Evolutionary conservation across 1,140 invertebrate species (phyloP).

Genomic region (Caenorhabditis remanei): DNA sequence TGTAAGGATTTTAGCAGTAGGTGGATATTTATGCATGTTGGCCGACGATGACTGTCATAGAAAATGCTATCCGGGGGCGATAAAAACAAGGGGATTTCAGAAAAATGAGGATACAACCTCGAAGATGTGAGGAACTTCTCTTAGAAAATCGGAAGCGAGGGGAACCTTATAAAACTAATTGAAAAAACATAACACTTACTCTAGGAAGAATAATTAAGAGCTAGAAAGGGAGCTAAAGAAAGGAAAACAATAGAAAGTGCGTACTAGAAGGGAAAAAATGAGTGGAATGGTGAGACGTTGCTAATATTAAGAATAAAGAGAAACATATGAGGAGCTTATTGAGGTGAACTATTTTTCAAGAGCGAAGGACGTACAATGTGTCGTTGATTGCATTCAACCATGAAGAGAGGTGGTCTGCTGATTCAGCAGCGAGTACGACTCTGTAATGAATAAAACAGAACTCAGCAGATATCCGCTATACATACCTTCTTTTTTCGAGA

Average conservation of each 20-base stretch:
- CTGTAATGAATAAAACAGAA: background rate
- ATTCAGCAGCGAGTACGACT: slow-evolving; percentile 19
- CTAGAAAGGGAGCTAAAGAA: background rate
- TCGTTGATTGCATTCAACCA: slow-evolving; percentile 48
- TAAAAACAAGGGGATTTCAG: slow-evolving; percentile 1
- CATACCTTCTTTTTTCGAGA: slow-evolving; percentile 23
- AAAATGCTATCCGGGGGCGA: background rate
- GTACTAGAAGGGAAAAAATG: background rate
- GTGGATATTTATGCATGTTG: too few species aligned
- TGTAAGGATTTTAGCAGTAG: background rate
- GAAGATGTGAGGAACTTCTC: background rate
- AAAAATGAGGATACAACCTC: background rate
- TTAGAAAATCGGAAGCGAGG: background rate
- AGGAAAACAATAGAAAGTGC: background rate
- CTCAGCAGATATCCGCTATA: too few species aligned
- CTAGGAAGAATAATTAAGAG: background rate
- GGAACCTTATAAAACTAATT: slow-evolving; percentile 16
- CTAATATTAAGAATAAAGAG: slow-evolving; percentile 32
- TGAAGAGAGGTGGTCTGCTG: slow-evolving; percentile 15
- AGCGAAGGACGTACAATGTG: background rate
- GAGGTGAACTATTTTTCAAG: background rate
- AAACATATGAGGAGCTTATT: background rate
- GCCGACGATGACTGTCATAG: background rate
- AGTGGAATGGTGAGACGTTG: slow-evolving; percentile 28
- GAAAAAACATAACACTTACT: slow-evolving; percentile 12